Evolutionary conservation across 2,888 invertebrate species (phyloP).

Genomic region (Euplexia lucipara): DNA sequence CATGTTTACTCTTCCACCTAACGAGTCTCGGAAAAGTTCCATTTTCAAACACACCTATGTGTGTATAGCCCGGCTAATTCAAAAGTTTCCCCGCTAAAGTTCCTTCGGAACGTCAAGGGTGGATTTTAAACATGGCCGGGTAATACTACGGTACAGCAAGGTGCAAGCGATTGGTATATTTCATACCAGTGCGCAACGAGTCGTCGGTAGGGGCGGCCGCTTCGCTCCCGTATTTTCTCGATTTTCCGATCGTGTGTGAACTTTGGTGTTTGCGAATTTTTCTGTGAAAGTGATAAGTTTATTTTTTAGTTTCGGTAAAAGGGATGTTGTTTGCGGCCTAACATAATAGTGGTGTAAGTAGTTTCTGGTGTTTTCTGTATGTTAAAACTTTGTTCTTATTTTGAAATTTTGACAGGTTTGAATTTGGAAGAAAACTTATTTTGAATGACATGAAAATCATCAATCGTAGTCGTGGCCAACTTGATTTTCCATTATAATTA

Average conservation of each 20-base stretch:
- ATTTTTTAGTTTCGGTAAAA: constrained; percentile 58
- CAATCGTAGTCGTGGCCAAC: no score
- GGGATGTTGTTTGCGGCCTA: constrained; percentile 57
- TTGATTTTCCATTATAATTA: no score
- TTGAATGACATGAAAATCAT: background rate
- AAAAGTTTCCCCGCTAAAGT: constrained; percentile 41
- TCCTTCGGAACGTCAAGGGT: constrained; percentile 30
- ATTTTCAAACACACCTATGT: constrained; percentile 64
- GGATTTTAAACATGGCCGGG: constrained; percentile 61
- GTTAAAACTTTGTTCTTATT: constrained; percentile 21
- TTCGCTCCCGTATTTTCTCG: constrained; percentile 60
- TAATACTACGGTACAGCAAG: constrained; percentile 85
- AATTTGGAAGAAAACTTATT: background rate
- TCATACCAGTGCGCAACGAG: constrained; percentile 79
- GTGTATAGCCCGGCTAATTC: constrained; percentile 60
- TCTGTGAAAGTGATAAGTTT: constrained; percentile 61
- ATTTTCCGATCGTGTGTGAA: constrained; percentile 73
- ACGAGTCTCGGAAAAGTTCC: constrained; percentile 73
- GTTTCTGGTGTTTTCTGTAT: constrained; percentile 10
- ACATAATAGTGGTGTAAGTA: constrained; percentile 52
- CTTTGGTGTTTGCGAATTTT: constrained; percentile 69
- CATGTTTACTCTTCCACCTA: constrained; percentile 71
- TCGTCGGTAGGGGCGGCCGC: constrained; percentile 70
- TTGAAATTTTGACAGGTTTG: constrained; percentile 3
- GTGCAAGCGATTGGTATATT: constrained; percentile 72